Evolutionary conservation across 2,888 invertebrate genomes (phyloP), one percentile per base, ranked within the genome.

Genomic region (Thereva nobilitata): DNA sequence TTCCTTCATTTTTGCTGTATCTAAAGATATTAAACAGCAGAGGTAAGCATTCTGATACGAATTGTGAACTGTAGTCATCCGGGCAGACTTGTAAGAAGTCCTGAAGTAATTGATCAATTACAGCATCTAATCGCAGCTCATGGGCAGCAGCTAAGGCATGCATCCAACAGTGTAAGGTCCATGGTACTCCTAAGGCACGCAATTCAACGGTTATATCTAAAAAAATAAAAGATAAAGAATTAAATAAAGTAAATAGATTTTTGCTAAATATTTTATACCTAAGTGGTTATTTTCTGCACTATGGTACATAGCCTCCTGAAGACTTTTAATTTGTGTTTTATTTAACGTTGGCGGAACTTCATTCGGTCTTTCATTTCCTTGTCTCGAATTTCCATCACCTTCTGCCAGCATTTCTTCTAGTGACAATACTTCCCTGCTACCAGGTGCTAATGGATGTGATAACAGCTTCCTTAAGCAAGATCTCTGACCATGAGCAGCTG

Each of bases 151-250:
- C 90, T 41, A 95, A 81, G 0, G 93, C 93, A 75, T 92, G 87
- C 84, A 93, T 93, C 95, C 95, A 96, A 72, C 93, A 93, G 78
- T 95, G 93, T 35, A 95, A 80, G 0, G 93, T 94, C 95, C 95
- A 96, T 3, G 92, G 90, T 8, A 95, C 90, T 38, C 94, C 93
- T 59, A 94, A 81, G 45, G 91, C 89, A 67, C 94, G 86, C 41
- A 96, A 84, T 77, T 95, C 95, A 74, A 95, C 84, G 0, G 95
- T 94, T 72, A 95, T 91, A 76, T 95, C 95, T 88, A 75, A 4
- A 68, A 72, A 64, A 69, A 10, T 10, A 52, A 47, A 6, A 53
- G 45, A 56, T 9, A 44, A 61, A 35, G 34, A 45, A 54, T 38
- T 23, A 3, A 44, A 45, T 49, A 42, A 23, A 9, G 37, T 0